Percentiles rank a stretch among this genome's conserved stretches.
Conservation (phyloP, 2,888 invertebrate species). For the Hydraecia micacea region DNA sequence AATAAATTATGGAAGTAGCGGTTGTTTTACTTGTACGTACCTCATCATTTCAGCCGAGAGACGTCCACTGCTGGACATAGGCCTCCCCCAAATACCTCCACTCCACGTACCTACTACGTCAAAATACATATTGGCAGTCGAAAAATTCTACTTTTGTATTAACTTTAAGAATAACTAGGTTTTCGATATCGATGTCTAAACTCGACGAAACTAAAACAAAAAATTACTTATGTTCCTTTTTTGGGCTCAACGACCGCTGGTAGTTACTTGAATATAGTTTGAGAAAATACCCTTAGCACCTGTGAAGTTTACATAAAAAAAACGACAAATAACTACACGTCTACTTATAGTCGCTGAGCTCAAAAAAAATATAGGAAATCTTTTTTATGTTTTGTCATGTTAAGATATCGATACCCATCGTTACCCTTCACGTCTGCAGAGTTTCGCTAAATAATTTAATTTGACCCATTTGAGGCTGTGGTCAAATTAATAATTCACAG, state of each 20-base stretch:
- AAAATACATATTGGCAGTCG: background rate
- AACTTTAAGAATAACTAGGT: background rate
- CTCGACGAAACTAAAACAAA: background rate
- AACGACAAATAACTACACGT: background rate
- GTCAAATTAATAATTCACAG: background rate
- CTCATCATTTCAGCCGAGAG: no score
- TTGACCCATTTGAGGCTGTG: background rate
- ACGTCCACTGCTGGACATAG: no score
- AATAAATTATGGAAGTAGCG: conserved; percentile 21
- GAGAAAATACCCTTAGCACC: no score
- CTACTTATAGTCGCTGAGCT: no score
- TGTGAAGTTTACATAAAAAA: background rate
- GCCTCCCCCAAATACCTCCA: no score
- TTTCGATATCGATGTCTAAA: background rate
- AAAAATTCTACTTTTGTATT: background rate
- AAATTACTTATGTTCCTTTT: background rate
- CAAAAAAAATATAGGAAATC: no score
- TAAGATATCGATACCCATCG: no score
- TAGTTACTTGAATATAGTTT: no score
- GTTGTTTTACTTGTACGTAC: conserved; percentile 29
- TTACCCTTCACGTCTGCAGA: background rate
- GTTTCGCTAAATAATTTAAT: background rate
- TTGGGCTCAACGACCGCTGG: no score
- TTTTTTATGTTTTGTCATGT: no score
- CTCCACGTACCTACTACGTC: background rate